Conservation (phyloP, 2,888 invertebrate species). For the Latrodectus hesperus region DNA sequence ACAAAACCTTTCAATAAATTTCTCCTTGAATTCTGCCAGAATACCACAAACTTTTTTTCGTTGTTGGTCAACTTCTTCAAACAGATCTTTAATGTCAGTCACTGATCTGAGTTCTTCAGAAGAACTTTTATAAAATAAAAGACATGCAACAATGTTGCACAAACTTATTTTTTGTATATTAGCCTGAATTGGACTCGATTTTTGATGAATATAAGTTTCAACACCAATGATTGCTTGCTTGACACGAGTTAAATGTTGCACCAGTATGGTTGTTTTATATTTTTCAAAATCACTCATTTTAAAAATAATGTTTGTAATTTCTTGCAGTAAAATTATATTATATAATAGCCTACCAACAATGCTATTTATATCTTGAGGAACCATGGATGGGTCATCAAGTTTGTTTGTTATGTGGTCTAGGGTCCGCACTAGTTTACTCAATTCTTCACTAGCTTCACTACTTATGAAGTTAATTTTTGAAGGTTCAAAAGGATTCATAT, state of each 20-base stretch:
- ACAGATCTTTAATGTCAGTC: constrained; percentile 25
- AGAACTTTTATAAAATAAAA: constrained; percentile 50
- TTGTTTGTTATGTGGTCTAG: constrained; percentile 55
- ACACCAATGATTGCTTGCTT: constrained; percentile 46
- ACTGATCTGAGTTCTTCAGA: constrained; percentile 12
- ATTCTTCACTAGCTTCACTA: constrained; percentile 45
- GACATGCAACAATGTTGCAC: constrained; percentile 60
- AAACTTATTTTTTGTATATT: constrained; percentile 43
- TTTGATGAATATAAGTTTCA: constrained; percentile 57
- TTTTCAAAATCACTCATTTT: constrained; percentile 66
- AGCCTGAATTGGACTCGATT: constrained; percentile 36
- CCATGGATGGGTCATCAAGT: constrained; percentile 37
- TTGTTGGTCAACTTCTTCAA: constrained; percentile 51
- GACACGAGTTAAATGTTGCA: constrained; percentile 54
- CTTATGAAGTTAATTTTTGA: constrained; percentile 41
- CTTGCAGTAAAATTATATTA: constrained; percentile 58
- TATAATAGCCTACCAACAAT: constrained; percentile 52
- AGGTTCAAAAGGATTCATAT: constrained; percentile 49
- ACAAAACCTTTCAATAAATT: constrained; percentile 58
- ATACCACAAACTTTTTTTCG: constrained; percentile 28
- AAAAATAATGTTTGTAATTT: constrained; percentile 57
- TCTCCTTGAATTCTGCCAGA: constrained; percentile 56
- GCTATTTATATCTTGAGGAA: constrained; percentile 22
- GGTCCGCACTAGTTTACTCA: constrained; percentile 44
- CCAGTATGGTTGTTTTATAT: constrained; percentile 51